Evolutionary conservation across 2,797 vertebrate species (phyloP).

Genomic region (Molossus alvarezi): DNA sequence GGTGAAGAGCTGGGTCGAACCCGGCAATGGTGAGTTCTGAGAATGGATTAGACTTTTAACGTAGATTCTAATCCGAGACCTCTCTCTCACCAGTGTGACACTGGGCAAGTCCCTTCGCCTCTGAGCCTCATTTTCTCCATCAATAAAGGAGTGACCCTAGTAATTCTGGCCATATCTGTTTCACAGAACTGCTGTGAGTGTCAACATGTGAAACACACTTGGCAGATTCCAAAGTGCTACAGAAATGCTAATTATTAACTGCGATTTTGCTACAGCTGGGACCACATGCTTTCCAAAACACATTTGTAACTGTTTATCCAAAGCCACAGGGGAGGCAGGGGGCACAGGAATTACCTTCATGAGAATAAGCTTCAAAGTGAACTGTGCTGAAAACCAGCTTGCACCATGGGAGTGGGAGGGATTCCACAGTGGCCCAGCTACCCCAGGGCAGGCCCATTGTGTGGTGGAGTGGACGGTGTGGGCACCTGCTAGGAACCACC

Average conservation of each 20-base stretch:
- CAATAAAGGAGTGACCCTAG: not conserved
- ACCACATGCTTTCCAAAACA: slow-evolving; percentile 66
- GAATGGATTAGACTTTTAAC: not conserved
- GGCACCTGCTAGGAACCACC: not conserved
- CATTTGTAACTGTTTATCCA: slow-evolving; percentile 69
- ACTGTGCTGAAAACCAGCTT: not conserved
- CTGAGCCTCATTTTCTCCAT: not conserved
- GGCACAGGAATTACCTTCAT: slow-evolving; percentile 52
- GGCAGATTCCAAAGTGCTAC: slow-evolving; percentile 23
- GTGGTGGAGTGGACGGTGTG: no score
- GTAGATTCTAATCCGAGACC: not conserved
- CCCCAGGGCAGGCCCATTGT: not conserved
- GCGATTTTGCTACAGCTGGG: slow-evolving; percentile 59
- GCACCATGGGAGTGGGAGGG: accelerated
- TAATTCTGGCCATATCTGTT: not conserved
- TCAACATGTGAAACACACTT: slow-evolving; percentile 36
- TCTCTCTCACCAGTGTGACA: not conserved
- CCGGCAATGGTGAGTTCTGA: not conserved
- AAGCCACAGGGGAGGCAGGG: not conserved
- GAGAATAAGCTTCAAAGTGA: slow-evolving; percentile 12
- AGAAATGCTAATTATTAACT: slow-evolving; percentile 70
- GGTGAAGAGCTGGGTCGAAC: not conserved
- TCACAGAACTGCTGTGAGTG: not conserved
- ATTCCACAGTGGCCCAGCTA: accelerated
- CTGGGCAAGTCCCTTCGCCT: not conserved